Evolutionary conservation across 2,113 vertebrate species (phyloP).

Genomic region (Misgurnus mizolepis): DNA sequence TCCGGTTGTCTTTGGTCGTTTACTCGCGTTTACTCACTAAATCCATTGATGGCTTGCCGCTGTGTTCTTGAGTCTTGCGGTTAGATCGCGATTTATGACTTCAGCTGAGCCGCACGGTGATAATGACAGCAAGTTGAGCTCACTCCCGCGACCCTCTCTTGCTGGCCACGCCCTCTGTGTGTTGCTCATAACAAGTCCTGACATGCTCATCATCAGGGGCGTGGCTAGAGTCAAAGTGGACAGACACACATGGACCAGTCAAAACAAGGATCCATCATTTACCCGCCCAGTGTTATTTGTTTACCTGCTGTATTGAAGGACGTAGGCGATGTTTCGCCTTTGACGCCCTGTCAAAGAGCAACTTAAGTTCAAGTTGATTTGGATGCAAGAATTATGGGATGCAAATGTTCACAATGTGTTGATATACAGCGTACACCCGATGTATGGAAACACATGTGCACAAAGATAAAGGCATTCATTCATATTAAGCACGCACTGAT

Average conservation of each 20-base stretch:
- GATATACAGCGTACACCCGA: too few species aligned
- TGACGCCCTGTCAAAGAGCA: background rate
- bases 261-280: background rate
- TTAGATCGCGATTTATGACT: background rate
- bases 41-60: background rate
- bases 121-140: constrained; percentile 38
- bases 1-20: background rate
- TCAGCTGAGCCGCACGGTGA: background rate
- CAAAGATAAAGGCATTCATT: too few species aligned
- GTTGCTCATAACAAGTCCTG: constrained; percentile 67
- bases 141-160: constrained; percentile 33
- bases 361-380: too few species aligned
- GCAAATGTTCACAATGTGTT: too few species aligned
- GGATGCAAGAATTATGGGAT: too few species aligned
- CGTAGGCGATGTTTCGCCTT: background rate
- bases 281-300: constrained; percentile 26
- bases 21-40: background rate
- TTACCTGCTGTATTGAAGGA: background rate
- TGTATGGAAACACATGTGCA: too few species aligned
- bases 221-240: background rate
- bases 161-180: constrained; percentile 51
- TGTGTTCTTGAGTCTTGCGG: background rate
- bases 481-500: too few species aligned
- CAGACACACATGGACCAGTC: constrained; percentile 9
- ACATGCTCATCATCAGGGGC: constrained; percentile 62